Conservation (phyloP, 2,797 vertebrate species). For the Coranthus polyacanthus region DNA sequence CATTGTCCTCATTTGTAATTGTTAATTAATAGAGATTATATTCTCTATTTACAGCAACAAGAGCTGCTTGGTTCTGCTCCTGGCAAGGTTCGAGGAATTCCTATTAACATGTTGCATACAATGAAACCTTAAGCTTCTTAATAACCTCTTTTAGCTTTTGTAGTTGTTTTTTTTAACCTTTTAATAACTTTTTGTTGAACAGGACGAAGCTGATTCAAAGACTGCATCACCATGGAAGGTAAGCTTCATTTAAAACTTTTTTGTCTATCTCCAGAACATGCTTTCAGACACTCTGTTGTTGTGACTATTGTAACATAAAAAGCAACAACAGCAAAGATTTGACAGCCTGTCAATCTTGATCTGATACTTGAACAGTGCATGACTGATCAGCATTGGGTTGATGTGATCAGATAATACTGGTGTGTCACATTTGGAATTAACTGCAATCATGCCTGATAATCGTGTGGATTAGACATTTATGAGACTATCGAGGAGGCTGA, state of each 20-base stretch:
- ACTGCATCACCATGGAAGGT: slow-evolving; percentile 98
- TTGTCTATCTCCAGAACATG: neutral
- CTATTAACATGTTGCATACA: too few species aligned
- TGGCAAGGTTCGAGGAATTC: slow-evolving; percentile 74
- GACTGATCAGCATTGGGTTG: slow-evolving; percentile 36
- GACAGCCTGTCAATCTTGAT: slow-evolving; percentile 22
- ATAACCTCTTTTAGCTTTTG: neutral
- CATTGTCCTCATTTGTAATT: neutral
- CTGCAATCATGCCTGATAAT: slow-evolving; percentile 36
- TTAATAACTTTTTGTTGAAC: slow-evolving; percentile 44
- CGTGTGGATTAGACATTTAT: slow-evolving; percentile 23
- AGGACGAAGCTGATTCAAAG: slow-evolving; percentile 96
- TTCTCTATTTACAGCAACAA: slow-evolving; percentile 78
- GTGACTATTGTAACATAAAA: slow-evolving; percentile 16
- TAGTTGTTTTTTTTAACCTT: neutral
- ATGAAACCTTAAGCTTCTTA: too few species aligned
- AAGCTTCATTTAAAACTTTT: slow-evolving; percentile 35
- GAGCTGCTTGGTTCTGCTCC: slow-evolving; percentile 80
- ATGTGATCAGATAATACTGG: slow-evolving; percentile 21
- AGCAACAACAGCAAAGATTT: slow-evolving; percentile 35
- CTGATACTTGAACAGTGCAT: slow-evolving; percentile 36
- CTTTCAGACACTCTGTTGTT: slow-evolving; percentile 7
- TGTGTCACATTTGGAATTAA: slow-evolving; percentile 20
- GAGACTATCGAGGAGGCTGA: neutral
- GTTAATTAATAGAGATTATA: neutral